Base-by-base conservation (phyloP, 2,797 vertebrate species). In the Avahi laniger region DNA sequence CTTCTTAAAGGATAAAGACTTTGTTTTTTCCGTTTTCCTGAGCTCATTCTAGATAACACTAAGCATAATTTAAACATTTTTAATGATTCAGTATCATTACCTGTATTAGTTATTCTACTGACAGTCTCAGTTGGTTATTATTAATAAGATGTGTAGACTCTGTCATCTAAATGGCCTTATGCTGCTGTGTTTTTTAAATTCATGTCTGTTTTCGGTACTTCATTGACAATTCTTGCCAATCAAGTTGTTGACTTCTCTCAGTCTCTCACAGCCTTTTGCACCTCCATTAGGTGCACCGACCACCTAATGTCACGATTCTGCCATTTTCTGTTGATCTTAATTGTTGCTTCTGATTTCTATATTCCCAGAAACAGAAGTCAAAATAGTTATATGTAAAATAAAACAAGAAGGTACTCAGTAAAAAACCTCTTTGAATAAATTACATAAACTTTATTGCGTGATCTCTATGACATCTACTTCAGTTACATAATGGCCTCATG, bases 331-430 rank as follows among this genome's bases (percentile, higher is more conserved):
- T 57, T 13, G 4, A 15, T 70, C 87, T 85, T 22, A 72, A 63
- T 50, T 88, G 35, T 79, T 57, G 20, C 43, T 81, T 90, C 88
- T 94, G 63, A 38, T 86, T 89, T 89, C 75, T 52, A 0, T 79
- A 59, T 82, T 83, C 70, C 48, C 20, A 63, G 65, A 75, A 93
- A 83, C 59, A 35, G 81, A 81, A 9, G n/a, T 59, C 46, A 91
- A 82, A 75, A 28, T 50, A 86, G 69, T 91, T 79, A 67, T 79
- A n/a, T 91, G 43, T 91, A 79, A 82, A 93, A 50, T 90, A 82
- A 76, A 70, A 57, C 11, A 67, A 80, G 15, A 82, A 89, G 26
- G 22, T 52, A 93, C 24, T 88, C 38, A 43, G 50, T 70, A 41
- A 83, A 91, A 61, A 67, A 26, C 11, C 26, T 69, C 12, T 76